Percentiles rank a stretch among this genome's conserved stretches.
phyloP scores from a whole-genome alignment of 2,888 invertebrate species.

The Synanthedon tipuliformis region DNA sequence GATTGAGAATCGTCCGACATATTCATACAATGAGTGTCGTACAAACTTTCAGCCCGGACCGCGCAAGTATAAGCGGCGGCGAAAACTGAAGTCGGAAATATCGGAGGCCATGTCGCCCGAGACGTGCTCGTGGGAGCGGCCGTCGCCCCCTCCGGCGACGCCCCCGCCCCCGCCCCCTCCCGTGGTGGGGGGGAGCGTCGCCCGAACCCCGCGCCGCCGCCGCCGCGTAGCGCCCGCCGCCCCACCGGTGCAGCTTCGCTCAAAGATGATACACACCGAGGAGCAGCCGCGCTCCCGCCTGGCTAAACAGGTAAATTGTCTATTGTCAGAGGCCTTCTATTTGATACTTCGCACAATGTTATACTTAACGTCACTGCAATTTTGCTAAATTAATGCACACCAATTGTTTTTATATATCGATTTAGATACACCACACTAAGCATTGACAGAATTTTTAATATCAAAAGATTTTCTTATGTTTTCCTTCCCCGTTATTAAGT shows the following conservation, averaged over 20 bases:
- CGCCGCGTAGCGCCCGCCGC: conserved; percentile 10
- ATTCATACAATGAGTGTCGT: conserved; percentile 1
- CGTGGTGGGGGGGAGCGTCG: conserved; percentile 4
- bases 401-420: no score
- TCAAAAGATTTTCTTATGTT: no score
- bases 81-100: conserved; percentile 73
- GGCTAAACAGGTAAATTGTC: conserved; percentile 69
- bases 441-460: no score
- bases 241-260: conserved; percentile 11
- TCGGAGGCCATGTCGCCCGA: conserved; percentile 13
- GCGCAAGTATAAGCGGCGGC: conserved; percentile 83
- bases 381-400: no score
- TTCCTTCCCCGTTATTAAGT: no score
- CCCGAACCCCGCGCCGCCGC: conserved; percentile 10
- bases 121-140: conserved; percentile 19
- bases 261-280: conserved; percentile 82
- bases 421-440: no score
- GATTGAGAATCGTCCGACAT: conserved; percentile 1
- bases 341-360: no score
- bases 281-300: conserved; percentile 43
- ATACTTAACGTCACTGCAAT: no score
- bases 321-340: no score
- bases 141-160: conserved; percentile 13
- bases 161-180: conserved; percentile 51
- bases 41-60: conserved; percentile 70